Conservation (phyloP, 2,888 invertebrate genomes). For the Camptogramma bilineatum region DNA sequence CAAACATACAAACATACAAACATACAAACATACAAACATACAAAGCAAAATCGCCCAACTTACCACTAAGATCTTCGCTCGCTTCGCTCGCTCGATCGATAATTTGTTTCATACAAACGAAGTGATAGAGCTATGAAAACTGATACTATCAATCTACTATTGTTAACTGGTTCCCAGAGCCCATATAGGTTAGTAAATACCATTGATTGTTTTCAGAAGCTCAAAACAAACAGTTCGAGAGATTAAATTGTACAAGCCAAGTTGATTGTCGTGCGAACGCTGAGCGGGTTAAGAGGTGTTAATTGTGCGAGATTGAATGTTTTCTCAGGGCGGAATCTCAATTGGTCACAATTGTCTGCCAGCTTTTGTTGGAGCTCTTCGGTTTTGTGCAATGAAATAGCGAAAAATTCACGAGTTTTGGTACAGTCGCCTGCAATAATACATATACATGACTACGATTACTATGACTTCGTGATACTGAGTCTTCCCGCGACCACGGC, state of each 20-base stretch:
- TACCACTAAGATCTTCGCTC: too few relatives aligned
- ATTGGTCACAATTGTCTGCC: conserved; percentile 80
- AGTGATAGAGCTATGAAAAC: not conserved
- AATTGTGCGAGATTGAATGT: conserved; percentile 86
- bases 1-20: too few relatives aligned
- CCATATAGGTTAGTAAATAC: not conserved
- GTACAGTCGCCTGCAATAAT: not conserved
- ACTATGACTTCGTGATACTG: too few relatives aligned
- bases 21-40: too few relatives aligned
- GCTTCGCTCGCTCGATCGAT: too few relatives aligned
- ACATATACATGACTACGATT: too few relatives aligned
- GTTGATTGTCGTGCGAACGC: conserved; percentile 84
- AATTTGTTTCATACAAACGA: not conserved
- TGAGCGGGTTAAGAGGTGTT: conserved; percentile 85
- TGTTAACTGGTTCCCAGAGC: not conserved
- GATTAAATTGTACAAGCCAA: conserved; percentile 68
- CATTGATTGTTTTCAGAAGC: conserved; percentile 30
- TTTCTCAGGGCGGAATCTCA: conserved; percentile 84
- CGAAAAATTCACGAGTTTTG: not conserved
- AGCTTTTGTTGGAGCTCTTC: conserved; percentile 39
- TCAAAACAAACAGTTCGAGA: conserved; percentile 45
- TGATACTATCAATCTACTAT: not conserved
- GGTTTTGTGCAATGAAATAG: conserved; percentile 21
- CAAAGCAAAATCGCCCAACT: too few relatives aligned
- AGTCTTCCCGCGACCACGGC: too few relatives aligned